Evolutionary conservation across 2,113 vertebrate species (phyloP).

Genomic region (Pavo muticus): DNA sequence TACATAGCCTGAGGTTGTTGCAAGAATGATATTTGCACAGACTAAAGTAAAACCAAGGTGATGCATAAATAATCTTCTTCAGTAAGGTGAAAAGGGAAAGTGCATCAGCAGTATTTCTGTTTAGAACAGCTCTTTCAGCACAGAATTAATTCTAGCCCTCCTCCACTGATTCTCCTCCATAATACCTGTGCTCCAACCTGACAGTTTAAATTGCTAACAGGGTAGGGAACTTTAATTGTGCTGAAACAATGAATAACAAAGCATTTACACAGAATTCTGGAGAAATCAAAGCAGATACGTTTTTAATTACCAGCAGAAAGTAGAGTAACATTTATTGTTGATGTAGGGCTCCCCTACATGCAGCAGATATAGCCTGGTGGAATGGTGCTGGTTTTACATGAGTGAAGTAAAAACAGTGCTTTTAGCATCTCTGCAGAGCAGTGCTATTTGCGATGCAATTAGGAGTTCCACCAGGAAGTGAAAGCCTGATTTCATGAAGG

Average conservation of each 20-base stretch:
- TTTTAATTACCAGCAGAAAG: constrained; percentile 43
- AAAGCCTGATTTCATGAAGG: neutral
- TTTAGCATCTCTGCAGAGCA: neutral
- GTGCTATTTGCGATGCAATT: neutral
- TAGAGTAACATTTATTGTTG: neutral
- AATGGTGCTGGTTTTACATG: neutral
- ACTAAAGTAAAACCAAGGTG: constrained; percentile 25
- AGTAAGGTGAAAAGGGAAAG: constrained; percentile 40
- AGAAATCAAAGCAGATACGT: constrained; percentile 41
- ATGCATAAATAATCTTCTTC: neutral
- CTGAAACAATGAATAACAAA: constrained; percentile 47
- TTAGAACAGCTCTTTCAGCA: constrained; percentile 54
- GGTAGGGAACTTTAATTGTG: constrained; percentile 8
- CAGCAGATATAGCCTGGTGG: neutral
- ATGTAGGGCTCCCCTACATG: neutral
- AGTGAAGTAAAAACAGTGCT: neutral
- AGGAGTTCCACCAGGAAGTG: neutral
- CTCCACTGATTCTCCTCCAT: neutral
- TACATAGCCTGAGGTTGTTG: neutral
- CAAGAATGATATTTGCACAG: constrained; percentile 30
- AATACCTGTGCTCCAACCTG: constrained; percentile 16
- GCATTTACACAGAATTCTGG: constrained; percentile 28
- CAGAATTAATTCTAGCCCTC: constrained; percentile 39
- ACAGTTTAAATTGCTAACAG: constrained; percentile 44
- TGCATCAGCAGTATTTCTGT: constrained; percentile 47